Evolutionary conservation across 2,797 vertebrate genomes (phyloP), one percentile per base, ranked within the genome.

Genomic region (Rousettus madagascariensis): DNA sequence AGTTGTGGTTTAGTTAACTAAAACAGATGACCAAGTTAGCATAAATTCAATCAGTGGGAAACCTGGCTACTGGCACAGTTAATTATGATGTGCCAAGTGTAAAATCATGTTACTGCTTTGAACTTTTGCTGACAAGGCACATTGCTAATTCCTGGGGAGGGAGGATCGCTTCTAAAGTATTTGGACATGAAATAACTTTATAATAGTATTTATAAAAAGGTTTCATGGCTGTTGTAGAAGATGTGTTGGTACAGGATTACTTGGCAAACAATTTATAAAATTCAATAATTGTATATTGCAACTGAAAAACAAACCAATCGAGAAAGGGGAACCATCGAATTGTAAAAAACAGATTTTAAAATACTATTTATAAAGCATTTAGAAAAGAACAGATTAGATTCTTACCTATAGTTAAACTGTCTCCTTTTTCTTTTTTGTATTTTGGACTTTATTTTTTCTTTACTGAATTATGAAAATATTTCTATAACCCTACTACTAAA

Each of bases 1-100:
- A 91, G 63, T 43, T 96, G 71, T 79, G 77, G 71, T 96, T 96
- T 46, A 4, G 46, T 91, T 91, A 96, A 77, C 65, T 95, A 90
- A 91, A 93, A 90, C 75, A 97, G 53, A 78, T 66, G 74, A 96
- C 77, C 61, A 95, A 97, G 1, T 95, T 94, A 92, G 66, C 74
- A 88, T 95, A 95, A 98, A 91, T 68, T 95, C 61, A 91, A 49
- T 97, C 95, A 96, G 77, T 95, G 86, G 93, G 93, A 95, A 96
- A 97, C 53, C 77, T 93, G n/a, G 3, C 51, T 93, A 88, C 66
- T 43, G 43, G 33, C 57, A 74, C 1, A 28, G 30, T 86, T 87
- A 89, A 95, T 95, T 96, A 78, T 92, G 66, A 36, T 89, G 87
- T 92, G 95, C 90, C 97, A 97, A 95, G 91, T 68, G 63, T 41